Percentiles rank a stretch among this genome's conserved stretches.
Evolutionary conservation across 1,140 invertebrate genomes (phyloP).

Genomic region (Listronotus bonariensis): DNA sequence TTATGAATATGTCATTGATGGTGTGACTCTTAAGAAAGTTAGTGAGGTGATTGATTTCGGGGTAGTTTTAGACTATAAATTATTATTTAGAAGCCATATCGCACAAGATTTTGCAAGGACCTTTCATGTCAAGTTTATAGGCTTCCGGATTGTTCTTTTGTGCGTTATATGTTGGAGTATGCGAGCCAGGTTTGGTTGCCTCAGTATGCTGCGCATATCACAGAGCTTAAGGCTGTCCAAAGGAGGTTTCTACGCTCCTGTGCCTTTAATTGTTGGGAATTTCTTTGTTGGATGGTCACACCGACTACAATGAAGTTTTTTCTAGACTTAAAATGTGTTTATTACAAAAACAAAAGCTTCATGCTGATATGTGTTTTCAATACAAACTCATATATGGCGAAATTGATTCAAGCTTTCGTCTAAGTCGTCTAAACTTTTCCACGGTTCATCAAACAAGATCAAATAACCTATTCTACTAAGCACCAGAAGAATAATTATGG

Average conservation of each 20-base stretch:
- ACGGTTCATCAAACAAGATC: no score
- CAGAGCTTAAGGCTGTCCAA: conserved; percentile 1
- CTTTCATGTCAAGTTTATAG: no score
- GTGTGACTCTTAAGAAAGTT: no score
- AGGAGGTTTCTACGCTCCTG: background rate
- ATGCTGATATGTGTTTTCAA: background rate
- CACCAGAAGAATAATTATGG: no score
- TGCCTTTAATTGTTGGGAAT: conserved; percentile 9
- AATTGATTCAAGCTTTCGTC: background rate
- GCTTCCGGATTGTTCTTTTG: background rate
- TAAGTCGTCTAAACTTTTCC: no score
- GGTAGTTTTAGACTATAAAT: no score
- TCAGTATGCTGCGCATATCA: background rate
- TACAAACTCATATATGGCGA: background rate
- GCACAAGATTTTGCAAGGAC: no score
- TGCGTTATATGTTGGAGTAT: conserved; percentile 9
- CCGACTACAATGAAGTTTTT: background rate
- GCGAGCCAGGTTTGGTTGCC: conserved; percentile 17
- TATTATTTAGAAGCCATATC: no score
- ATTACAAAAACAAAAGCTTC: background rate
- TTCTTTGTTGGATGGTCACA: background rate
- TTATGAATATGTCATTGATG: no score
- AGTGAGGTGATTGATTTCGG: no score
- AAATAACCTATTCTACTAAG: no score
- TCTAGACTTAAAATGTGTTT: background rate